Base-by-base conservation (phyloP, 2,113 vertebrate genomes). In the Zosterops hypoxanthus region DNA sequence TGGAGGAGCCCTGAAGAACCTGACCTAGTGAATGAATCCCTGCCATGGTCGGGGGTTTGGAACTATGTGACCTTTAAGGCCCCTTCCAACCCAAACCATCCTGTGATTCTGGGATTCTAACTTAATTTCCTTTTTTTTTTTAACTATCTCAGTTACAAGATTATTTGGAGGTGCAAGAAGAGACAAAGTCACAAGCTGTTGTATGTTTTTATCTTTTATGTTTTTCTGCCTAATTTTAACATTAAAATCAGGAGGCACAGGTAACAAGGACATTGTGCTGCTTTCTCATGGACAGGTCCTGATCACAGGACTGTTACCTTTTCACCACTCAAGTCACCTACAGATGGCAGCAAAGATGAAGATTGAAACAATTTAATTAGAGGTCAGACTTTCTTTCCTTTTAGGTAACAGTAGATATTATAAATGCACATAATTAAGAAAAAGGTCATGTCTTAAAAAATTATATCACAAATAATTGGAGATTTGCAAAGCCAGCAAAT, bases 311-410 rank as follows among this genome's bases (percentile, higher is more conserved):
- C 24, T 41, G 12, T 15, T 42, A 4, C 7, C 65, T 80, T 85
- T 59, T 46, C 59, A 41, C 72, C 34, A 7, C n/a, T 56, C 6
- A 10, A 47, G 42, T 72, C 79, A 86, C 95, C 94, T 82, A 94
- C 93, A 95, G 94, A 46, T 94, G 95, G 93, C 95, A 97, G 93
- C 86, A 97, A 91, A 95, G 91, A 82, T 94, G 91, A 89, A 75
- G 78, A 65, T 57, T 91, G 75, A 82, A 79, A 33, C 42, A 13
- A 25, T 59, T 86, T 95, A 92, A 86, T 92, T 70, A 78, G 47
- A 52, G 26, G 47, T 75, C 66, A 69, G 44, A 72, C 17, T 53
- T 60, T 26, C 17, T 53, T 60, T 26, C 21, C 29, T 66, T 41
- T 73, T 84, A 84, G 73, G 29, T 68, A 59, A 21, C 20, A 65